phyloP scores from a whole-genome alignment of 2,888 invertebrate genomes.

The Ryuthela nishihirai region DNA sequence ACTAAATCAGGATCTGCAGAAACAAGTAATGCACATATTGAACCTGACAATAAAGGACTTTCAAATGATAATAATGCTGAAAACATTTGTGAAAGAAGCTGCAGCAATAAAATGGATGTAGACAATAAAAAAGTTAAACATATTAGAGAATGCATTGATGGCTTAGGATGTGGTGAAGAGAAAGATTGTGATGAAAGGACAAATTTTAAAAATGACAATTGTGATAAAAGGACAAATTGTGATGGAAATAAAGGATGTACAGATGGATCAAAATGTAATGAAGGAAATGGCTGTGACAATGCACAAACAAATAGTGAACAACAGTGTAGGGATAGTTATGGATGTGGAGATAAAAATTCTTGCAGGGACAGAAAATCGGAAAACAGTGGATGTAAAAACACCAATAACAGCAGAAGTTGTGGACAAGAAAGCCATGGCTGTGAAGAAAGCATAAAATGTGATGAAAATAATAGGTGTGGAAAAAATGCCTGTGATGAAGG shows the following conservation, averaged over 20 bases:
- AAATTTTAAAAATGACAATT: not conserved
- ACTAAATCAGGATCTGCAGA: too few relatives aligned
- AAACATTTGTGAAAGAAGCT: too few relatives aligned
- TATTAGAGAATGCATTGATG: not conserved
- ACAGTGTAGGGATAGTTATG: not conserved
- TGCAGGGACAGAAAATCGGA: not conserved
- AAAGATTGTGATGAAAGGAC: not conserved
- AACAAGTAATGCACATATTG: too few relatives aligned
- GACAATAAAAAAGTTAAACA: too few relatives aligned
- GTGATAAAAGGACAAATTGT: not conserved
- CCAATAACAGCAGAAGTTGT: not conserved
- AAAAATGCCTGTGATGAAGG: not conserved
- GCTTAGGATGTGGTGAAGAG: not conserved
- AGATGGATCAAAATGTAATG: not conserved
- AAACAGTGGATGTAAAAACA: not conserved
- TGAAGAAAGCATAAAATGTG: conserved; percentile 1
- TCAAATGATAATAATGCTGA: too few relatives aligned
- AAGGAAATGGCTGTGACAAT: conserved; percentile 1
- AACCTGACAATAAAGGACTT: too few relatives aligned
- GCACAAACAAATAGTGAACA: not conserved
- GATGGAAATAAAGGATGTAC: not conserved
- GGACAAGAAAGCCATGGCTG: not conserved
- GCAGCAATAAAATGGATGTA: too few relatives aligned
- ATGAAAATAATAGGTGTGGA: not conserved
- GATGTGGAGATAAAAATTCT: not conserved